Conservation (phyloP, 2,113 vertebrate genomes). For the Coptodon bakossiorum region DNA sequence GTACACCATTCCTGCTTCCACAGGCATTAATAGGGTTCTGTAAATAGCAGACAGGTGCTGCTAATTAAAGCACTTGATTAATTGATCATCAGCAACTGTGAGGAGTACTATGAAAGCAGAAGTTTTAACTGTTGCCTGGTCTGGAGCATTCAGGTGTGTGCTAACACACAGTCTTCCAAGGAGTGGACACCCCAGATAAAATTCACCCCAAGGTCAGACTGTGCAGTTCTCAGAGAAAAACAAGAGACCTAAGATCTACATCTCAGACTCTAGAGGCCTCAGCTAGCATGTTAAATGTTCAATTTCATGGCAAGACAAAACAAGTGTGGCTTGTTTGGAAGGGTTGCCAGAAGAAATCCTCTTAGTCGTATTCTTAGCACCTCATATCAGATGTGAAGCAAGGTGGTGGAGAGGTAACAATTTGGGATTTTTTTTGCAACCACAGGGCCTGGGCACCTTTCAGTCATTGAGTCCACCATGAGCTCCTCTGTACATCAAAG, state of each 20-base stretch:
- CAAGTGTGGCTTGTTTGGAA: neutral
- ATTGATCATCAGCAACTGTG: neutral
- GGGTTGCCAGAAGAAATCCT: neutral
- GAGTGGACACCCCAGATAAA: neutral
- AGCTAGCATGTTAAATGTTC: neutral
- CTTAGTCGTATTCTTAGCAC: neutral
- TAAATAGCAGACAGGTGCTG: neutral
- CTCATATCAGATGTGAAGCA: neutral
- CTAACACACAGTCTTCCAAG: neutral
- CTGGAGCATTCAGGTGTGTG: neutral
- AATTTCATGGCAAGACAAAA: neutral
- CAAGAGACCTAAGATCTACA: neutral
- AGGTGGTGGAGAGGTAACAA: neutral
- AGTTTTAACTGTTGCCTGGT: neutral
- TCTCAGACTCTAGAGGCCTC: neutral
- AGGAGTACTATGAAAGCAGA: neutral
- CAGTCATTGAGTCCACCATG: neutral
- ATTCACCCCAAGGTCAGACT: neutral
- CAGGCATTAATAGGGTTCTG: neutral
- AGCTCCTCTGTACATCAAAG: neutral
- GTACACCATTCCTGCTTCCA: neutral
- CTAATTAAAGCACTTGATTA: neutral
- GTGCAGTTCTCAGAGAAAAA: neutral
- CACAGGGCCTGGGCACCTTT: neutral
- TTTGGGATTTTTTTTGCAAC: neutral